phyloP scores from a whole-genome alignment of 2,888 invertebrate genomes.

The Macrophya annulata region DNA sequence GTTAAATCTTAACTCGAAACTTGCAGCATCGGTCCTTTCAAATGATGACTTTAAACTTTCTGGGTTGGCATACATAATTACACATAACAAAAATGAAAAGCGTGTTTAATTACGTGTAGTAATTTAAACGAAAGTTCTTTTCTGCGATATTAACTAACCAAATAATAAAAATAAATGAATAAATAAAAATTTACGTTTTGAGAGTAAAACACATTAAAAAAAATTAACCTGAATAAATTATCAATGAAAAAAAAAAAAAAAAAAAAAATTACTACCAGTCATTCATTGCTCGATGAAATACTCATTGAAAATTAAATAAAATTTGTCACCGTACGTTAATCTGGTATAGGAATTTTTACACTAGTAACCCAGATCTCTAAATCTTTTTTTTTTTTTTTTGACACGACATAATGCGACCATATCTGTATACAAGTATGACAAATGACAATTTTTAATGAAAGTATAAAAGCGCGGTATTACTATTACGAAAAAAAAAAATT shows the following conservation, averaged over 20 bases:
- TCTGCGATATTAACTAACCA: background rate
- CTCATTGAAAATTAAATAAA: background rate
- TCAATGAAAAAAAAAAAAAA: no score
- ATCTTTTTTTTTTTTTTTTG: no score
- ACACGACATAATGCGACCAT: background rate
- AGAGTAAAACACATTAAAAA: no score
- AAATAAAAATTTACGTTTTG: background rate
- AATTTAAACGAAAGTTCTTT: background rate
- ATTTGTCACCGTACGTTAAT: background rate
- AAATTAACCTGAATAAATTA: background rate
- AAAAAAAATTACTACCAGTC: background rate
- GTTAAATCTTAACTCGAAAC: background rate
- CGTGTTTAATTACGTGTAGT: background rate
- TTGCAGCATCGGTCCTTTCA: background rate
- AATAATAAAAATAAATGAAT: background rate
- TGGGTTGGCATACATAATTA: background rate
- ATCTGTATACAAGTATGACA: background rate
- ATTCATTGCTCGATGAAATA: background rate
- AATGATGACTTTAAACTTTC: background rate
- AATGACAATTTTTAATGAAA: conserved; percentile 22
- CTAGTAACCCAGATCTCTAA: conserved; percentile 24
- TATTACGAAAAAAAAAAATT: background rate
- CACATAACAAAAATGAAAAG: background rate
- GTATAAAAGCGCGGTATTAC: background rate
- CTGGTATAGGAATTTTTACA: background rate